phyloP scores from a whole-genome alignment of 2,888 invertebrate genomes.

The Capitulum mitella region DNA sequence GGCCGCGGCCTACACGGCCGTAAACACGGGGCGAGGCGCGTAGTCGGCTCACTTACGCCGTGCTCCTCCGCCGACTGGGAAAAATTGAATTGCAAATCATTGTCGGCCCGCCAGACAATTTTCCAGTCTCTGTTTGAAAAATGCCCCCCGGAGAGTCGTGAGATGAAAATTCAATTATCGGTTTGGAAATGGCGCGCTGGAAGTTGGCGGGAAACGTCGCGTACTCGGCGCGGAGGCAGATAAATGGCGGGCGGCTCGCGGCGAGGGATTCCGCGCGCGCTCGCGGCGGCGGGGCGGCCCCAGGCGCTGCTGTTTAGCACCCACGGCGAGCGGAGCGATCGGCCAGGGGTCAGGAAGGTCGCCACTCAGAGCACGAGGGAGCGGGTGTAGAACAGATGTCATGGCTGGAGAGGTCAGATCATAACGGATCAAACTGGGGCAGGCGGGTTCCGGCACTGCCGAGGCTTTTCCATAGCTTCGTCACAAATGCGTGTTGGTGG shows the following conservation, averaged over 20 bases:
- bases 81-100: slow-evolving; percentile 22
- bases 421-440: no score
- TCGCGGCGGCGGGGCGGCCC: not conserved
- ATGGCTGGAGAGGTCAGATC: no score
- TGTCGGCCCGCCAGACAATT: slow-evolving; percentile 7
- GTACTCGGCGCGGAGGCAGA: not conserved
- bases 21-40: not conserved
- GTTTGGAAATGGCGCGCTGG: slow-evolving; percentile 11
- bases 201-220: slow-evolving; percentile 9
- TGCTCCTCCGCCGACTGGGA: not conserved
- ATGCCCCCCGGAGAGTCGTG: slow-evolving; percentile 19
- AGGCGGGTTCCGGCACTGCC: no score
- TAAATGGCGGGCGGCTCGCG: not conserved
- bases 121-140: slow-evolving; percentile 19
- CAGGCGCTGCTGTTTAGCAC: no score
- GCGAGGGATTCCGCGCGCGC: not conserved
- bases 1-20: not conserved
- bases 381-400: no score
- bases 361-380: no score
- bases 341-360: no score
- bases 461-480: no score
- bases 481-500: no score
- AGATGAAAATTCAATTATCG: slow-evolving; percentile 23
- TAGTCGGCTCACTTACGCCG: not conserved
- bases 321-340: no score